phyloP scores from a whole-genome alignment of 1,140 invertebrate genomes.

The Drosophila pallidifrons region DNA sequence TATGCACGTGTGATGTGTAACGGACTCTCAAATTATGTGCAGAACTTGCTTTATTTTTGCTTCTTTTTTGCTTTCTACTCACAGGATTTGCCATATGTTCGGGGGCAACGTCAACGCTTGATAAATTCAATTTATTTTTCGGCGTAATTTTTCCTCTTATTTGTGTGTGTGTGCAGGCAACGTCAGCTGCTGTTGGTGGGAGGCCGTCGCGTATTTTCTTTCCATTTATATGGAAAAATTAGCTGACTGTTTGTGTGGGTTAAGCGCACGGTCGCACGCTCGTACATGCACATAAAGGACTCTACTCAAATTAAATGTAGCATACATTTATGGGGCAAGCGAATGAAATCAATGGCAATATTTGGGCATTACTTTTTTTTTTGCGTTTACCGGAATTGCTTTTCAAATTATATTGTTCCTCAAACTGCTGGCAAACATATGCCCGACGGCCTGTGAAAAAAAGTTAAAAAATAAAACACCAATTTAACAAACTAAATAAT shows the following conservation, averaged over 20 bases:
- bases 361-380: conserved; percentile 32
- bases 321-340: conserved; percentile 66
- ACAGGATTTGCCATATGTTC: conserved; percentile 8
- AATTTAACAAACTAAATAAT: background rate
- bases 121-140: conserved; percentile 81
- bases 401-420: conserved; percentile 13
- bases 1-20: conserved; percentile 23
- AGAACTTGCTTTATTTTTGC: conserved; percentile 40
- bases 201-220: conserved; percentile 65
- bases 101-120: conserved; percentile 55
- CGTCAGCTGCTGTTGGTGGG: conserved; percentile 12
- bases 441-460: too few relatives aligned
- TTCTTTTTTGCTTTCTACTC: background rate
- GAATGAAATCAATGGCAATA: conserved; percentile 38
- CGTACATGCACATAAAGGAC: conserved; percentile 66
- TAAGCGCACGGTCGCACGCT: conserved; percentile 67
- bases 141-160: conserved; percentile 53
- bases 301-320: conserved; percentile 68
- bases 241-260: conserved; percentile 57
- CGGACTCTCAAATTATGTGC: conserved; percentile 57
- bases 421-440: background rate
- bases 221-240: conserved; percentile 68
- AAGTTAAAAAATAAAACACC: background rate
- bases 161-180: background rate
- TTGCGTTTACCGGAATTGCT: conserved; percentile 35